Conservation (phyloP, 2,113 vertebrate genomes). For the Paraplagusia blochii region DNA sequence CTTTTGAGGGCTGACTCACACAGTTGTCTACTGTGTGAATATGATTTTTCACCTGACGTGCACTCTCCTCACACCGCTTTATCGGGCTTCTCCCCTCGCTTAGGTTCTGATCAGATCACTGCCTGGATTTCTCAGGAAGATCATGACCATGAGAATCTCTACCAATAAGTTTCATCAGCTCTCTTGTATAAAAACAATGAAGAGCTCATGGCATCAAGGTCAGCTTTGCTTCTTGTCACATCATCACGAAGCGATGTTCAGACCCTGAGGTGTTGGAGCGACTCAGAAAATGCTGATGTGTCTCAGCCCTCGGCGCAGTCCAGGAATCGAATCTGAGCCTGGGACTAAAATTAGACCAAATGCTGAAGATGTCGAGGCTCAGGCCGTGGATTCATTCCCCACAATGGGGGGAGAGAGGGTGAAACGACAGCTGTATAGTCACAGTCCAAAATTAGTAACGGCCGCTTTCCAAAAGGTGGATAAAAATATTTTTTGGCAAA, state of each 20-base stretch:
- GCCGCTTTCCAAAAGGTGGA: background rate
- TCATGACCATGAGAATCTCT: background rate
- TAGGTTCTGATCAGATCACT: background rate
- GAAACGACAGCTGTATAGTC: background rate
- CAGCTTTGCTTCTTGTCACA: no score
- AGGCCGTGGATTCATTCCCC: background rate
- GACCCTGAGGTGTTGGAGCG: no score
- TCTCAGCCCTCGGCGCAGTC: background rate
- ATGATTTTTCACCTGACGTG: slow-evolving; percentile 3
- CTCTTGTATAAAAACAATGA: no score
- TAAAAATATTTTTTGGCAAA: background rate
- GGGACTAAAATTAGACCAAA: background rate
- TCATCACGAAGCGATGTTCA: no score
- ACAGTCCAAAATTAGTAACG: background rate
- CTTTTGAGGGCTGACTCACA: background rate
- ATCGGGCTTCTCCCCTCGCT: background rate
- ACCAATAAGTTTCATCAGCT: no score
- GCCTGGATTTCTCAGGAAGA: background rate
- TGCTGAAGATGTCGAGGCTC: background rate
- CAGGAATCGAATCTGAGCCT: background rate
- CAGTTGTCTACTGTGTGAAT: background rate
- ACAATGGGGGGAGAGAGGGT: background rate
- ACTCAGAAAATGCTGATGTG: background rate
- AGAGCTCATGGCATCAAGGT: no score
- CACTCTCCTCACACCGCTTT: background rate